phyloP scores from a whole-genome alignment of 2,888 invertebrate species.

The Odontocerum albicorne region DNA sequence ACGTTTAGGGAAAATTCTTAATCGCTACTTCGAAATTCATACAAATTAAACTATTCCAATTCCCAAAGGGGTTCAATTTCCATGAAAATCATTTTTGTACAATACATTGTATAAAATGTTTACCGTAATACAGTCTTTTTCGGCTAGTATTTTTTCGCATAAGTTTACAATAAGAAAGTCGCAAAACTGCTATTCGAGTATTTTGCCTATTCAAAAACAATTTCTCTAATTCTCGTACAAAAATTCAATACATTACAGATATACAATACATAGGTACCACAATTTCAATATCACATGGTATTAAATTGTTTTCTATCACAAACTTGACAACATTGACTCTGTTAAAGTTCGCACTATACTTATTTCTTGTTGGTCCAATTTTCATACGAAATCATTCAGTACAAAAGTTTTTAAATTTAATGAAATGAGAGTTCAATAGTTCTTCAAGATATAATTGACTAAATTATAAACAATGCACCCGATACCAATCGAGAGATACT shows the following conservation, averaged over 20 bases:
- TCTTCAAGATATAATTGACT: too few species aligned
- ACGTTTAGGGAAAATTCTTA: conserved; percentile 14
- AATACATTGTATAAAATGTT: conserved; percentile 5
- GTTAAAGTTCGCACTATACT: neutral
- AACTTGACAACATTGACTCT: conserved; percentile 27
- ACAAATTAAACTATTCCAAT: conserved; percentile 15
- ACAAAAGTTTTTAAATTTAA: conserved; percentile 11
- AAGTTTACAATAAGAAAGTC: conserved; percentile 22
- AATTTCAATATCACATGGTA: conserved; percentile 28
- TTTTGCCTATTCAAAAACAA: conserved; percentile 5
- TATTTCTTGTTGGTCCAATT: conserved; percentile 27
- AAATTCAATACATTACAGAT: conserved; percentile 4
- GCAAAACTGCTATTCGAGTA: conserved; percentile 5
- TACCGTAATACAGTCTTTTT: conserved; percentile 25
- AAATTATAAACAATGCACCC: neutral
- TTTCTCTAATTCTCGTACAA: conserved; percentile 14
- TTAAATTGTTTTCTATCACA: conserved; percentile 29
- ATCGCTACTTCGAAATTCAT: neutral
- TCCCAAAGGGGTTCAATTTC: too few species aligned
- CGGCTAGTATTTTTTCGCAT: conserved; percentile 13
- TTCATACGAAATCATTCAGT: conserved; percentile 16
- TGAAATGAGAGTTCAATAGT: too few species aligned
- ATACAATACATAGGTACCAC: neutral
- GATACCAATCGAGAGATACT: neutral
- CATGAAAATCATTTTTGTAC: neutral